Base-by-base conservation (phyloP, 2,113 vertebrate species). In the Poicephalus meyeri region DNA sequence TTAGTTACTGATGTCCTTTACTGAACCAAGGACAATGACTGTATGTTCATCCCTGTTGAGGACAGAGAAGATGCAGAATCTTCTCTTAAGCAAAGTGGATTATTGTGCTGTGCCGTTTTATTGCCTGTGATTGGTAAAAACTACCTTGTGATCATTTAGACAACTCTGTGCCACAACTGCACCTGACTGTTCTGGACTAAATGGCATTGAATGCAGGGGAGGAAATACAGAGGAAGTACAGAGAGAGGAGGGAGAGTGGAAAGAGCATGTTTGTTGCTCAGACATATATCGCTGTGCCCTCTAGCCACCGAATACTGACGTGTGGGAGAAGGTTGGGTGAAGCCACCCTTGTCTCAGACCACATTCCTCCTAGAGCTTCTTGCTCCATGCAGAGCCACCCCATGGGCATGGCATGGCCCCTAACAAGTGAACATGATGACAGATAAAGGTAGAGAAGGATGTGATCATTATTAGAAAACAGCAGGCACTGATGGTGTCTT, bases 261-360 rank as follows among this genome's bases (percentile, higher is more conserved):
- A 83, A 42, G 39, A 64, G 2, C 1, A 1, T 1, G 0, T 61
- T 35, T 19, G 44, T 46, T 23, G 9, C 58, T 60, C 33, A 72
- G 47, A 25, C 5, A 25, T 10, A 12, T 60, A 41, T 12, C 0
- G 0, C 29, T 44, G 21, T 26, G 55, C 7, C 19, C 0, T 3
- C 2, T 23, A 53, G 16, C 25, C 16, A 26, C 15, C 33, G 31
- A 60, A 61, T 28, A 21, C 24, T 39, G 9, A 11, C 0, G 0
- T 13, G 31, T 44, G 50, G 60, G 9, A 73, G 17, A 61, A 18
- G 11, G 13, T 24, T 72, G 70, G 37, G 42, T 50, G 26, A 49
- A 64, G 10, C 33, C 91, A 47, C 20, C 12, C 23, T 68, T 16
- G 26, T 26, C 42, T 70, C 31, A 33, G 16, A 31, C 35, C 10